Conservation (phyloP, 1,140 invertebrate species). For the Cotesia typhae region DNA sequence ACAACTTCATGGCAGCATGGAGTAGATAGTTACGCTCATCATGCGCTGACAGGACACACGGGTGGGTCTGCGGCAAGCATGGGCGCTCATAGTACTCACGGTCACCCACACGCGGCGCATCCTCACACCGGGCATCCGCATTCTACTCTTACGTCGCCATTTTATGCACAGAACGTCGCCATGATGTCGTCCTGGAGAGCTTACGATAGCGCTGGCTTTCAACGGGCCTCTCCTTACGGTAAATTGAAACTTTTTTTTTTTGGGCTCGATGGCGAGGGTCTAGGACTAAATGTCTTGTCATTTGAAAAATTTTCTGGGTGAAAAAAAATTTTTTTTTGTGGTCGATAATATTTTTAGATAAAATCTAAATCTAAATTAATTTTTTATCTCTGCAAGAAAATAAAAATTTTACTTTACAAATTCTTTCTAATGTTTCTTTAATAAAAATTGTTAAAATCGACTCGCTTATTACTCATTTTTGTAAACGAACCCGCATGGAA, state of each 20-base stretch:
- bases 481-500: slow-evolving; percentile 15
- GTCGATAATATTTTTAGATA: too few relatives aligned
- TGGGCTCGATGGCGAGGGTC: too few relatives aligned
- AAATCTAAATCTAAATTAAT: too few relatives aligned
- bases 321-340: too few relatives aligned
- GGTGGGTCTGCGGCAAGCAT: slow-evolving; percentile 55
- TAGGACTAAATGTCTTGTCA: background rate
- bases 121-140: slow-evolving; percentile 61
- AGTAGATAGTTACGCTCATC: slow-evolving; percentile 62
- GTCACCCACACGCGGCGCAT: slow-evolving; percentile 58
- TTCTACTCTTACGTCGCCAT: slow-evolving; percentile 66
- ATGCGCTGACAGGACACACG: slow-evolving; percentile 60
- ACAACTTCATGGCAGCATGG: slow-evolving; percentile 64
- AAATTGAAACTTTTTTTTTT: slow-evolving; percentile 40
- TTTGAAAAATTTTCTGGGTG: background rate
- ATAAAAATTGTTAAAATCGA: background rate
- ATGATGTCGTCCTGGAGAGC: slow-evolving; percentile 83
- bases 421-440: background rate
- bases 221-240: slow-evolving; percentile 79
- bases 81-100: slow-evolving; percentile 56
- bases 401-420: background rate
- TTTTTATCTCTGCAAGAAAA: too few relatives aligned
- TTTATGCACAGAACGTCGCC: slow-evolving; percentile 76
- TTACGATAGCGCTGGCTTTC: slow-evolving; percentile 78
- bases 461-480: background rate